phyloP scores from a whole-genome alignment of 2,113 vertebrate genomes.

The Esox niger region DNA sequence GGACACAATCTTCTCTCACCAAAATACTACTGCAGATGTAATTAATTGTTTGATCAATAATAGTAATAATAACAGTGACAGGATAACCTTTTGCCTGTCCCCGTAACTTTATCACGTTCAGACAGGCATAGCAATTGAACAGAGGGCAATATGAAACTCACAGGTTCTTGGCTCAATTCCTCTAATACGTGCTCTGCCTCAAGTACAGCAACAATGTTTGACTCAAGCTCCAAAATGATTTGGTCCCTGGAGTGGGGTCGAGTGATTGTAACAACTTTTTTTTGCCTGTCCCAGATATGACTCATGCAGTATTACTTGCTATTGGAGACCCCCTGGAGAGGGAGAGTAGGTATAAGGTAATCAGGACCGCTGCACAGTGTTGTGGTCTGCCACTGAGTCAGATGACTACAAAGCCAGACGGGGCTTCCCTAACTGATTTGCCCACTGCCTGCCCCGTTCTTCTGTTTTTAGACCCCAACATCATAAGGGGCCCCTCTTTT shows the following conservation, averaged over 20 bases:
- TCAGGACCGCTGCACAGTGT: slow-evolving; percentile 66
- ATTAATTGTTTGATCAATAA: slow-evolving; percentile 7
- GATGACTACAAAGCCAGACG: slow-evolving; percentile 61
- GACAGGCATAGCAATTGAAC: too few species aligned
- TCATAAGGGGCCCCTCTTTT: slow-evolving; percentile 59
- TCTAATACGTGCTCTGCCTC: slow-evolving; percentile 48
- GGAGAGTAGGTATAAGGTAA: slow-evolving; percentile 73
- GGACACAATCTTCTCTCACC: too few species aligned
- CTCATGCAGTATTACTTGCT: slow-evolving; percentile 49
- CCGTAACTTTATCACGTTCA: too few species aligned
- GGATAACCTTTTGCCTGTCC: too few species aligned
- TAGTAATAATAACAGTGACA: too few species aligned
- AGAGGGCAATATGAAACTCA: slow-evolving; percentile 31
- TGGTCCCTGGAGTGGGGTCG: slow-evolving; percentile 29
- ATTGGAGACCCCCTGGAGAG: slow-evolving; percentile 56
- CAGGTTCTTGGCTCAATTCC: slow-evolving; percentile 42
- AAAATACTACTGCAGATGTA: neutral
- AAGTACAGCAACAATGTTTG: slow-evolving; percentile 34
- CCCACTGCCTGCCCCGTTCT: slow-evolving; percentile 40
- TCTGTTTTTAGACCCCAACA: slow-evolving; percentile 65
- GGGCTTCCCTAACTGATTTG: slow-evolving; percentile 33
- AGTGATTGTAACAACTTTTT: slow-evolving; percentile 32
- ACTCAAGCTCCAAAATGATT: slow-evolving; percentile 29
- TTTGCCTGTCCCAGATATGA: slow-evolving; percentile 42
- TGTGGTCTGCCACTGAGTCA: slow-evolving; percentile 59